These are phyloP conservation scores for Drosophila kambysellisi DNA, from an alignment of 2,888 invertebrate genomes.

Conservation along the genomic window DNA sequence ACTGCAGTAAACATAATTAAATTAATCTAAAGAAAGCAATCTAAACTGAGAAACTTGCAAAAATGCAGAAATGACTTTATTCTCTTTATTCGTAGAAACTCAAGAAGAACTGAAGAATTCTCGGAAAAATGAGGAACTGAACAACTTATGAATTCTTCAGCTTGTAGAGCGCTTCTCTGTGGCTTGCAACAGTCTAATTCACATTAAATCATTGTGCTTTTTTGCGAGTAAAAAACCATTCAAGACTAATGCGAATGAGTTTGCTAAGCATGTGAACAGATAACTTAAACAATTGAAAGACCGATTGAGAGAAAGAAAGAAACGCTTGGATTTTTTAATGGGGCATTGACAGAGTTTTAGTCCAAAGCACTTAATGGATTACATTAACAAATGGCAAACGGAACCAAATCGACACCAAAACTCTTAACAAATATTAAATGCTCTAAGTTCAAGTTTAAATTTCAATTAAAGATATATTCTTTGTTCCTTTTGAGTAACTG, in stretches of 20 bases:
- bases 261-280: constrained; percentile 15
- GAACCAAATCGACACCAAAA: constrained; percentile 30
- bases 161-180: constrained; percentile 21
- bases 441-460: constrained; percentile 1
- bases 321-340: constrained; percentile 74
- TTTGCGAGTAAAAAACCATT: constrained; percentile 26
- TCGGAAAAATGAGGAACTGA: background rate
- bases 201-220: constrained; percentile 49
- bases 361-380: constrained; percentile 53
- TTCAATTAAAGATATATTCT: background rate
- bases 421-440: constrained; percentile 15
- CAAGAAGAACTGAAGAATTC: background rate
- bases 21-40: constrained; percentile 10
- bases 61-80: background rate
- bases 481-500: background rate
- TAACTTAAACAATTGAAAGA: constrained; percentile 29
- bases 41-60: background rate
- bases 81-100: background rate
- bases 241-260: constrained; percentile 23
- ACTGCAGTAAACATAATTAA: constrained; percentile 9
- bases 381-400: constrained; percentile 49
- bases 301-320: background rate
- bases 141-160: background rate
- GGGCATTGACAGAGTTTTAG: constrained; percentile 68
- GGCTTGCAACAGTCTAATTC: constrained; percentile 61